Percentiles rank a stretch among this genome's conserved stretches.
Evolutionary conservation across 2,113 vertebrate genomes (phyloP).

Genomic region (Sorex fumeus): DNA sequence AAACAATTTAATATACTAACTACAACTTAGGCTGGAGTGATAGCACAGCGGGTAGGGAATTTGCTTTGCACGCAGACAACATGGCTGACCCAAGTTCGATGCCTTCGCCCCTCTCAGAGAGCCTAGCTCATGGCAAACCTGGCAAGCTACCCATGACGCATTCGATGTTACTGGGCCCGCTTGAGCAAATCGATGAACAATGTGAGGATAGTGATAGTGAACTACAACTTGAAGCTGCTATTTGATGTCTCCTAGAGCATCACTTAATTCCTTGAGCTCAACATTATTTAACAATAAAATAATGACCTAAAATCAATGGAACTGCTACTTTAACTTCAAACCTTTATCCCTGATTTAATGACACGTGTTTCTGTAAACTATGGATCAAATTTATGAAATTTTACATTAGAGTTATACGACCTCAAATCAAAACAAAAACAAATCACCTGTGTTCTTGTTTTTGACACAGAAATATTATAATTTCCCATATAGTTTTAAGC

Average conservation of each 20-base stretch:
- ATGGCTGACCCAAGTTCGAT: no score
- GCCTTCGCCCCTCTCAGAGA: no score
- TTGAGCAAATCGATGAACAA: no score
- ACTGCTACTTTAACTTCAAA: slow-evolving; percentile 79
- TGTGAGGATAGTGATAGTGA: no score
- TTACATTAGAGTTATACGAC: slow-evolving; percentile 58
- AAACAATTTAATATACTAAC: slow-evolving; percentile 78
- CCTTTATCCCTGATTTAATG: slow-evolving; percentile 69
- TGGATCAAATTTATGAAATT: slow-evolving; percentile 69
- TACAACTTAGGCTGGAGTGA: no score
- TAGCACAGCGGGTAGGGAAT: no score
- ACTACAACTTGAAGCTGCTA: slow-evolving; percentile 77
- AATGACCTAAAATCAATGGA: slow-evolving; percentile 64
- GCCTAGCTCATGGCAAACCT: no score
- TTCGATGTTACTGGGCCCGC: no score
- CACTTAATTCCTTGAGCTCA: slow-evolving; percentile 81
- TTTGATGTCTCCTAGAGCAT: slow-evolving; percentile 67
- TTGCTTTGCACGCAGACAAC: no score
- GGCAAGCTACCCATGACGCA: no score
- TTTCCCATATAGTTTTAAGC: slow-evolving; percentile 3
- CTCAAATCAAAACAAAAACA: slow-evolving; percentile 50
- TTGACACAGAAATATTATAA: background rate
- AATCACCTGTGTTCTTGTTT: background rate
- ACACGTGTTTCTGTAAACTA: slow-evolving; percentile 69
- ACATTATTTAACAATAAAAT: slow-evolving; percentile 74